Evolutionary conservation across 2,888 invertebrate species (phyloP), one percentile per base, ranked within the genome.

Genomic region (Drosophila testacea): DNA sequence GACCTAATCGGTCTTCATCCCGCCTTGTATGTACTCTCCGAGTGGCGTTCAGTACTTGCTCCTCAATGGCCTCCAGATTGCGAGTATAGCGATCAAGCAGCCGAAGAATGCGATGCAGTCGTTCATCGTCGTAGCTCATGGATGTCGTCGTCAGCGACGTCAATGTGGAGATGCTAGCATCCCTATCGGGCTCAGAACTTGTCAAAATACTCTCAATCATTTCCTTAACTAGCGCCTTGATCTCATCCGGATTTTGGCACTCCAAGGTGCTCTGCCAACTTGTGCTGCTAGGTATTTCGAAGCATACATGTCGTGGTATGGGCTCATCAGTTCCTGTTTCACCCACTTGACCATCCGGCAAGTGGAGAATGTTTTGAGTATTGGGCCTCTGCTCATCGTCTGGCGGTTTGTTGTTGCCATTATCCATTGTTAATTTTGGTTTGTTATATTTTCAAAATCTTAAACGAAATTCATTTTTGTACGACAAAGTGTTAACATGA

Each of bases 11-110:
- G 0, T 54, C 28, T 30, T 42, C 5, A n/a, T 3, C n/a, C n/a
- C 28, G 34, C 2, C 28, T 42, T 42, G 41, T 4, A 10, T 28
- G 50, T 10, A 13, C 39, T 10, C 41, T 13, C 4, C 13, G 22
- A 3, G 28, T 38, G 28, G 22, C 36, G 41, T 38, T 10, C 0
- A 34, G 38, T 11, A 71, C 27, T 4, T 66, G 69, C 9, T 81
- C 47, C 36, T 88, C 88, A 1, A 86, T 62, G 1, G 51, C 71
- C 34, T 90, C 89, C 47, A 91, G 51, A 51, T 88, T 87, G 30
- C 74, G 75, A 0, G 87, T 81, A 34, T 89, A 88, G n/a, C 66
- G 68, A 54, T 88, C 79, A 41, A 90, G 82, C 62, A 90, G 61
- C 5, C 71, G 69, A 38, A 90, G 69, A 11, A 90, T 86, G 44